Percentiles rank a stretch among this genome's conserved stretches.
Conservation (phyloP, 2,888 invertebrate species). For the Andrena dorsata region DNA sequence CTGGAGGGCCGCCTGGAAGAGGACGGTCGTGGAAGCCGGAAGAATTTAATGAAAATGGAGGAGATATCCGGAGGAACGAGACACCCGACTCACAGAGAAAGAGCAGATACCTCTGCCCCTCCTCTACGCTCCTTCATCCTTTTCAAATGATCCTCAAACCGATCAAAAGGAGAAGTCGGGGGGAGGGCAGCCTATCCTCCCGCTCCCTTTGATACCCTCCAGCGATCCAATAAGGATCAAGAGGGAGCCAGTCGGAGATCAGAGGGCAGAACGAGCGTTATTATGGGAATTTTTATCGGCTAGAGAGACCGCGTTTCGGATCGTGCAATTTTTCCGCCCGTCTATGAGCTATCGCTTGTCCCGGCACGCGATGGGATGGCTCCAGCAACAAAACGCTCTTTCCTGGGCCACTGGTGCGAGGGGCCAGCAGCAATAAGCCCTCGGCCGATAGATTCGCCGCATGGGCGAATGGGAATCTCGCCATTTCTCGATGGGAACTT, state of each 20-base stretch:
- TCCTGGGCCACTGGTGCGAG: background rate
- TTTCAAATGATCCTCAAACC: constrained; percentile 53
- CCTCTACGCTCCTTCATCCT: constrained; percentile 22
- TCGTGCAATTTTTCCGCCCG: constrained; percentile 37
- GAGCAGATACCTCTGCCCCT: constrained; percentile 26
- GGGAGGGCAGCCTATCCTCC: constrained; percentile 35
- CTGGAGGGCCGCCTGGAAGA: background rate
- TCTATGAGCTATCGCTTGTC: constrained; percentile 20
- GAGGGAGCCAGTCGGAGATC: constrained; percentile 31
- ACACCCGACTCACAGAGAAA: constrained; percentile 13
- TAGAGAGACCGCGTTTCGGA: constrained; percentile 26
- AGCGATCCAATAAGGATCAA: constrained; percentile 60
- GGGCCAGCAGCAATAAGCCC: background rate
- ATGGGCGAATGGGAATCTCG: background rate
- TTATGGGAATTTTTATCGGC: constrained; percentile 54
- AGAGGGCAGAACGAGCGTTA: constrained; percentile 42
- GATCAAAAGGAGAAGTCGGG: constrained; percentile 26
- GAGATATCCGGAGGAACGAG: constrained; percentile 27
- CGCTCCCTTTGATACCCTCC: constrained; percentile 49
- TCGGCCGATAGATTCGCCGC: background rate
- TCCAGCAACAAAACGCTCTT: constrained; percentile 5
- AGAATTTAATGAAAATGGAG: constrained; percentile 60
- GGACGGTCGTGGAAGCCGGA: constrained; percentile 1
- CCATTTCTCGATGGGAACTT: background rate
- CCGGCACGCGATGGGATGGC: constrained; percentile 8